Evolutionary conservation across 2,888 invertebrate species (phyloP).

Genomic region (Acanthosepion lycidas): DNA sequence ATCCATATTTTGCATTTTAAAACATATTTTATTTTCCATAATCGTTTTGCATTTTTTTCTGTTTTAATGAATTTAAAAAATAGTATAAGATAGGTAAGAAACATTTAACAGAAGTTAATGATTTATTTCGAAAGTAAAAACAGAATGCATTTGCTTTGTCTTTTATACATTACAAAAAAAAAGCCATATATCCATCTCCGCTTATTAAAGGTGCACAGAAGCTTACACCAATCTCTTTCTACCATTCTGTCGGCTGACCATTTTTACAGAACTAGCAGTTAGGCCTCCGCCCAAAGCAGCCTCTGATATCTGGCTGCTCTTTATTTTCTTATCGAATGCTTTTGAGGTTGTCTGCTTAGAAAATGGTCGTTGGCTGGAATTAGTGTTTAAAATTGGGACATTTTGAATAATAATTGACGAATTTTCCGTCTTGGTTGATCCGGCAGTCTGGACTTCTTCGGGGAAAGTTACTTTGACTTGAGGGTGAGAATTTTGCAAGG

Average conservation of each 20-base stretch:
- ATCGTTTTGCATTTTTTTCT: no score
- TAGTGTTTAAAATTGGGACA: neutral
- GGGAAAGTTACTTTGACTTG: neutral
- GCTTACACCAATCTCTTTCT: neutral
- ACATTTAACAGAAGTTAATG: no score
- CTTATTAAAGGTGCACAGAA: no score
- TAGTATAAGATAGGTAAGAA: no score
- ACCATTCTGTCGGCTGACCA: neutral
- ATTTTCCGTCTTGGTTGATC: neutral
- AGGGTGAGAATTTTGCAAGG: neutral
- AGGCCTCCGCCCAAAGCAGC: neutral
- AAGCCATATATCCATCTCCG: no score
- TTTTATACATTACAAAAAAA: no score
- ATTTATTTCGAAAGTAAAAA: no score
- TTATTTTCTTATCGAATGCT: no score
- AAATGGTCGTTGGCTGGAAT: neutral
- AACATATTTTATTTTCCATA: no score
- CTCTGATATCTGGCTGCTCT: neutral
- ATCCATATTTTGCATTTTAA: no score
- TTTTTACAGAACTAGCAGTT: conserved; percentile 38
- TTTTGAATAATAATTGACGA: neutral
- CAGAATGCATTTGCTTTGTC: no score
- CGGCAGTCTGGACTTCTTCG: neutral
- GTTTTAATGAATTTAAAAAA: no score
- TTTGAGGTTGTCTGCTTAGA: neutral